These are phyloP conservation scores for Burhinus oedicnemus DNA, from an alignment of 2,113 vertebrate species.

Conservation along the genomic window DNA sequence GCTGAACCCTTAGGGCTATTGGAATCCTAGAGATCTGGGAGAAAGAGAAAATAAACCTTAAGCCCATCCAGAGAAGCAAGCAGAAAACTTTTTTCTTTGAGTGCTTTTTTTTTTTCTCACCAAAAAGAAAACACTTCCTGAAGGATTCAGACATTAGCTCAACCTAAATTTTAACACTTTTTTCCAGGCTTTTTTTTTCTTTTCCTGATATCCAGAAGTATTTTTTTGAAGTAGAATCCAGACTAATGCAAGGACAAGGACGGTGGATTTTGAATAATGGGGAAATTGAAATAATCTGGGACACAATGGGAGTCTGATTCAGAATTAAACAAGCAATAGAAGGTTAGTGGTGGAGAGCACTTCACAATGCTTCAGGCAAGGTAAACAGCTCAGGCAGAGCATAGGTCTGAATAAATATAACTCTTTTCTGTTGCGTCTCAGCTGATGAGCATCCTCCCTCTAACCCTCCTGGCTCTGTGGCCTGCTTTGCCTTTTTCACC, in stretches of 20 bases:
- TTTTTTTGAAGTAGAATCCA: background rate
- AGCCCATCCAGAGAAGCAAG: background rate
- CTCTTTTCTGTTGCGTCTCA: background rate
- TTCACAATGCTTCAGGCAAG: background rate
- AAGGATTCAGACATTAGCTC: background rate
- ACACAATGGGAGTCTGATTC: background rate
- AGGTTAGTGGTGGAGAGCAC: background rate
- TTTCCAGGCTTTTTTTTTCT: background rate
- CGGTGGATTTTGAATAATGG: background rate
- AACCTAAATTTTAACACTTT: background rate
- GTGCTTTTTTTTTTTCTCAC: background rate
- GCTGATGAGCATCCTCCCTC: background rate
- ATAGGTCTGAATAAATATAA: background rate
- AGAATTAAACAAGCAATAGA: background rate
- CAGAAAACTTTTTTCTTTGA: background rate
- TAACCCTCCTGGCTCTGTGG: background rate
- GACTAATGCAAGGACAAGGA: background rate
- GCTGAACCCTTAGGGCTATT: background rate
- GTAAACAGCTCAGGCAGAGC: background rate
- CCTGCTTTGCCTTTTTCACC: background rate
- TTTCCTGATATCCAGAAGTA: background rate
- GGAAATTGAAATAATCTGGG: background rate
- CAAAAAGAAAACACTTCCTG: background rate
- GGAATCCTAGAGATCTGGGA: background rate
- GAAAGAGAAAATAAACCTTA: background rate